Evolutionary conservation across 1,140 invertebrate species (phyloP), one percentile per base, ranked within the genome.

Genomic region (Venturia canescens): DNA sequence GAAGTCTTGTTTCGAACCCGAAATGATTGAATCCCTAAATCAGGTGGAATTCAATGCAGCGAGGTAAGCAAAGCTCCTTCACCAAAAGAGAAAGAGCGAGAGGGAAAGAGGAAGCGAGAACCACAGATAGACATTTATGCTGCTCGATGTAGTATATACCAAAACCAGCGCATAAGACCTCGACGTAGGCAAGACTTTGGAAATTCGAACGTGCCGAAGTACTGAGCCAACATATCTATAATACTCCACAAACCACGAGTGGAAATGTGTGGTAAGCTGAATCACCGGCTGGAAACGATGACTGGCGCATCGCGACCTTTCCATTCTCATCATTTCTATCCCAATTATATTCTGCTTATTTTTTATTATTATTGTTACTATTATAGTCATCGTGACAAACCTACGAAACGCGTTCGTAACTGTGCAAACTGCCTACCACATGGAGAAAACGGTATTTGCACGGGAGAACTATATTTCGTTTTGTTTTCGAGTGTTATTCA

Each of bases 1-100:
- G 38, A 44, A 82, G 69, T 76, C 75, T 81, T 85, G 85, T 85
- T 80, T 81, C 83, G 83, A 86, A 85, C 81, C 80, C 38, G 38
- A 79, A 83, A 87, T 87, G 86, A 87, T 87, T 86, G 86, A 87
- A 86, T 87, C 84, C 82, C 72, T 81, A 86, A 84, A 87, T 87
- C 78, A 79, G 18, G 63, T 79, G 66, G 66, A 86, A 86, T 84
- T 87, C 85, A 80, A 85, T 85, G 80, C 78, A 79, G 82, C 63
- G 48, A 31, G 31, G 75, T 82, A 86, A 85, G 86, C 85, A 82
- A 86, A 85, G 79, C 81, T 26, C 53, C 11, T 18, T 27, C 75
- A 85, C 80, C 83, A 83, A 18, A 23, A 57, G 53, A 57, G 53
- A 57, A 23, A 57, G 53, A 57, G 50, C 3, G 50, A 53, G 50